A percentile compares a stretch with the other conserved stretches of the same genome.
Evolutionary conservation across 2,888 invertebrate genomes (phyloP).

Genomic region (Agonum fuliginosum): DNA sequence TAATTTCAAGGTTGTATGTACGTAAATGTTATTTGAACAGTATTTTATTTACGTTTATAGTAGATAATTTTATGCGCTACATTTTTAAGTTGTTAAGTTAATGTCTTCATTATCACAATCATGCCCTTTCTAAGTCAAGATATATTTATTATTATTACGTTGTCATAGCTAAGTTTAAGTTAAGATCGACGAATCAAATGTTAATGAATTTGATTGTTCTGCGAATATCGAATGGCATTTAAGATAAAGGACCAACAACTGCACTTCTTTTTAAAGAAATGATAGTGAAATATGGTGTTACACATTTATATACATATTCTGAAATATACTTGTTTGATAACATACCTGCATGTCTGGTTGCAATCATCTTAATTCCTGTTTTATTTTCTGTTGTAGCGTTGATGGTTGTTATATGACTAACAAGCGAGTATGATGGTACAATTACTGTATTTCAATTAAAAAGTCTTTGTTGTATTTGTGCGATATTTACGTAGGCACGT

Average conservation of each 20-base stretch:
- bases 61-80: neutral
- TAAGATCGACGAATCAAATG: slow-evolving; percentile 33
- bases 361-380: neutral
- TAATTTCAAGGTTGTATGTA: neutral
- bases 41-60: neutral
- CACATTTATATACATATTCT: slow-evolving; percentile 54
- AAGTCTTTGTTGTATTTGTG: no score
- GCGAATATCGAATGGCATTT: slow-evolving; percentile 36
- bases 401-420: no score
- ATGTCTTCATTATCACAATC: slow-evolving; percentile 32
- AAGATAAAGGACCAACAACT: slow-evolving; percentile 51
- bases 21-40: neutral
- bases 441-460: no score
- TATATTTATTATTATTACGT: slow-evolving; percentile 42
- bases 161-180: slow-evolving; percentile 23
- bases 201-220: slow-evolving; percentile 2
- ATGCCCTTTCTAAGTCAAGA: slow-evolving; percentile 40
- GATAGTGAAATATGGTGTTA: slow-evolving; percentile 31
- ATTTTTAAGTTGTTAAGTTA: slow-evolving; percentile 17
- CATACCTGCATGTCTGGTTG: slow-evolving; percentile 38
- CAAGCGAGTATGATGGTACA: no score
- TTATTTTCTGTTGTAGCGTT: slow-evolving; percentile 7
- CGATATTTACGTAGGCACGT: no score
- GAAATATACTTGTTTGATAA: slow-evolving; percentile 54
- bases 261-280: slow-evolving; percentile 41